Evolutionary conservation across 2,888 invertebrate genomes (phyloP).

Genomic region (Drosophila limbata): DNA sequence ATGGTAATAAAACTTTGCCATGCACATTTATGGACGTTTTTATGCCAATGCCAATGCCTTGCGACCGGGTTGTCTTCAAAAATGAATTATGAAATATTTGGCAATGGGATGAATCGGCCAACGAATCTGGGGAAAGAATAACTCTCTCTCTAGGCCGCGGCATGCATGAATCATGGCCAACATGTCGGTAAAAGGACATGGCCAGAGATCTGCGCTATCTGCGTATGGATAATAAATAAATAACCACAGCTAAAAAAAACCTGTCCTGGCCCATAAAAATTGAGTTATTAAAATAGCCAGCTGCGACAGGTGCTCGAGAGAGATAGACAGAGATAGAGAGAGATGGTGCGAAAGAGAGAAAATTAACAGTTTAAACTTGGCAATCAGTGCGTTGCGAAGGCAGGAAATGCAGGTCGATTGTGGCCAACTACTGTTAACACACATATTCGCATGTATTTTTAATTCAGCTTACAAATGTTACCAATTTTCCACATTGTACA

Average conservation of each 20-base stretch:
- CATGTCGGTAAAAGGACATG: slow-evolving; percentile 65
- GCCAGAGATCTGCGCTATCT: slow-evolving; percentile 45
- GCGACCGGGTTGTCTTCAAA: slow-evolving; percentile 52
- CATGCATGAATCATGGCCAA: slow-evolving; percentile 65
- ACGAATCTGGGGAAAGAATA: slow-evolving; percentile 21
- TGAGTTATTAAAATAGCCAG: slow-evolving; percentile 71
- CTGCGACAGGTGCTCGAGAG: slow-evolving; percentile 46
- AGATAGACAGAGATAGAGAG: neutral
- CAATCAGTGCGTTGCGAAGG: slow-evolving; percentile 54
- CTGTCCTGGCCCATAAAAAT: slow-evolving; percentile 66
- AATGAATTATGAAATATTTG: slow-evolving; percentile 77
- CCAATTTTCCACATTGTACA: slow-evolving; percentile 32
- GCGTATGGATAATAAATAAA: slow-evolving; percentile 57
- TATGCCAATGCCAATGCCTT: slow-evolving; percentile 48
- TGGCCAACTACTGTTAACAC: slow-evolving; percentile 35
- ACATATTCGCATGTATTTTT: slow-evolving; percentile 22
- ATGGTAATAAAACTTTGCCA: slow-evolving; percentile 73
- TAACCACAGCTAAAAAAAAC: slow-evolving; percentile 36
- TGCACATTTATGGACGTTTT: slow-evolving; percentile 70
- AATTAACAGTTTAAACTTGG: slow-evolving; percentile 17
- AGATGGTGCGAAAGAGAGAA: neutral
- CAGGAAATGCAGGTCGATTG: slow-evolving; percentile 66
- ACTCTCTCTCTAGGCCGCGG: slow-evolving; percentile 36
- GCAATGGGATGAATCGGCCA: slow-evolving; percentile 33
- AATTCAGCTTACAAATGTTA: slow-evolving; percentile 46